Conservation (phyloP, 1,140 invertebrate genomes). For the Ips typographus region DNA sequence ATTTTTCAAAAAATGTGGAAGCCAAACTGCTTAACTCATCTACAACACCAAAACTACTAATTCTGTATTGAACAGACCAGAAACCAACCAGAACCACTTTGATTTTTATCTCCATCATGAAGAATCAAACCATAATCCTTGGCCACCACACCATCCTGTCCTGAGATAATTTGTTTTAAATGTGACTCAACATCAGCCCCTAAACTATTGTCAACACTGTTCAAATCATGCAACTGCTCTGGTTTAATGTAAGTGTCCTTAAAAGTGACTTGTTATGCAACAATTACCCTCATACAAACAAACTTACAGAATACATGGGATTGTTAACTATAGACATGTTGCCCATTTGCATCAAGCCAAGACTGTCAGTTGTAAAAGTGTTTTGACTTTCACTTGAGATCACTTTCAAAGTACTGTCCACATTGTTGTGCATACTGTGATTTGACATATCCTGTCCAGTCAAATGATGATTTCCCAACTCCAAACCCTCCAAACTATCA, state of each 20-base stretch:
- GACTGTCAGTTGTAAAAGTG: too few relatives aligned
- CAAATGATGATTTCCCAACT: neutral
- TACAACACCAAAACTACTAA: too few relatives aligned
- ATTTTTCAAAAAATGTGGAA: too few relatives aligned
- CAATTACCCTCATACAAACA: too few relatives aligned
- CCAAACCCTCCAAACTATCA: neutral
- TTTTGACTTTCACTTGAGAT: too few relatives aligned
- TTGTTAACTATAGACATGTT: too few relatives aligned
- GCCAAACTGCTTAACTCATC: too few relatives aligned
- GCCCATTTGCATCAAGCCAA: too few relatives aligned
- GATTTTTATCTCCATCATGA: neutral
- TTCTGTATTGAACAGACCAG: too few relatives aligned
- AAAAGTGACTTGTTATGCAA: too few relatives aligned
- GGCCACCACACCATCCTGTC: neutral
- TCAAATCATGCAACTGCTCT: neutral
- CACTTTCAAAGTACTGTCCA: conserved; percentile 3
- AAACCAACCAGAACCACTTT: too few relatives aligned
- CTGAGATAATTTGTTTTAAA: conserved; percentile 19
- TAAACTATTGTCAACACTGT: conserved; percentile 26
- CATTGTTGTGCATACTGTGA: conserved; percentile 38
- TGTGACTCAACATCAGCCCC: conserved; percentile 17
- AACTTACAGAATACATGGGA: too few relatives aligned
- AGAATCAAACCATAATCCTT: neutral
- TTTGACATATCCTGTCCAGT: conserved; percentile 43
- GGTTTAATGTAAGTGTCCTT: neutral